phyloP scores from a whole-genome alignment of 2,888 invertebrate species.

The Plebejus argus region DNA sequence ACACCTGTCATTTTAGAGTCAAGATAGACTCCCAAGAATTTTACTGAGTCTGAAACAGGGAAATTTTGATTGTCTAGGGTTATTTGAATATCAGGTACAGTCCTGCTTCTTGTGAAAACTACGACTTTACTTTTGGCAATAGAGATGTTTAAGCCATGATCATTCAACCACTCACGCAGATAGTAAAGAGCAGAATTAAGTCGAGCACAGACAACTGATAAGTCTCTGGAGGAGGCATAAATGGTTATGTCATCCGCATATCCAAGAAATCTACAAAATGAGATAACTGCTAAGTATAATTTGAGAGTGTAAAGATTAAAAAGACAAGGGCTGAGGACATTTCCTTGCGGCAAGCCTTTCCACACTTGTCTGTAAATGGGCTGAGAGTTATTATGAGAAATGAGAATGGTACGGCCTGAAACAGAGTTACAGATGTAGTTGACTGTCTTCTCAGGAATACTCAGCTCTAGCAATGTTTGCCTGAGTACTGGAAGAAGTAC shows the following conservation, averaged over 20 bases:
- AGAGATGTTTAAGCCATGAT: slow-evolving; percentile 33
- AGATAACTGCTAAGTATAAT: slow-evolving; percentile 24
- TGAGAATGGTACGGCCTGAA: slow-evolving; percentile 21
- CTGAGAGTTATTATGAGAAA: background rate
- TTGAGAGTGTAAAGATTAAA: slow-evolving; percentile 41
- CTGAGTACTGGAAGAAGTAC: no score
- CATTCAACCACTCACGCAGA: slow-evolving; percentile 17
- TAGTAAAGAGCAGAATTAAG: slow-evolving; percentile 16
- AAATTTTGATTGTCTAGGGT: no score
- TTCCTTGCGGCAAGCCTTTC: slow-evolving; percentile 43
- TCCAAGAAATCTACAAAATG: slow-evolving; percentile 38
- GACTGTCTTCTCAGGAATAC: no score
- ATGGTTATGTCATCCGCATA: slow-evolving; percentile 44
- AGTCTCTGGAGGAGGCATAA: slow-evolving; percentile 36
- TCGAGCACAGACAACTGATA: background rate
- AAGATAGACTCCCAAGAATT: no score
- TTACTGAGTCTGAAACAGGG: no score
- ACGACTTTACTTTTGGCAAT: background rate
- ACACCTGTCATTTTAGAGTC: no score
- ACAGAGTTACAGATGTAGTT: slow-evolving; percentile 40
- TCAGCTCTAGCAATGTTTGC: no score
- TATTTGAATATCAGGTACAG: slow-evolving; percentile 11
- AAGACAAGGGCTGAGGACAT: slow-evolving; percentile 41
- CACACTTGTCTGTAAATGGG: slow-evolving; percentile 35
- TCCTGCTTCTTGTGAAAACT: background rate